phyloP scores from a whole-genome alignment of 2,888 invertebrate species.

The Sarcophaga rosellei region DNA sequence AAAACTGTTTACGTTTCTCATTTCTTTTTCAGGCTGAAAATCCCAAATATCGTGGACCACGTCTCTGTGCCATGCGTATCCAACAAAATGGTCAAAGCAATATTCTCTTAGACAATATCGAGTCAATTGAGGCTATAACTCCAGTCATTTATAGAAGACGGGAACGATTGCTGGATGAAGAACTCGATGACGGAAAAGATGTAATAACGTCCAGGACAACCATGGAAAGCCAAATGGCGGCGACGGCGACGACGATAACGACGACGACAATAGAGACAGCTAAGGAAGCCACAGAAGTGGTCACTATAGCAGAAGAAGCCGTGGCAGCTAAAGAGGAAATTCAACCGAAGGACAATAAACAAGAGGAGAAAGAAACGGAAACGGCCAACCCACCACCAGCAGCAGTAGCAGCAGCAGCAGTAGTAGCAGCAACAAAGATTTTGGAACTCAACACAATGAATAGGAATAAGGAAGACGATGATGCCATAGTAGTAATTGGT shows the following conservation, averaged over 20 bases:
- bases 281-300: slow-evolving; percentile 42
- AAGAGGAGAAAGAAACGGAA: background rate
- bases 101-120: slow-evolving; percentile 89
- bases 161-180: slow-evolving; percentile 80
- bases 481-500: slow-evolving; percentile 52
- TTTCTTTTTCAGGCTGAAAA: slow-evolving; percentile 79
- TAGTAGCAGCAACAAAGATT: background rate
- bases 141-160: slow-evolving; percentile 88
- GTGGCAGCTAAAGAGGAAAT: background rate
- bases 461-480: background rate
- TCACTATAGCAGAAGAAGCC: slow-evolving; percentile 10
- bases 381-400: no score
- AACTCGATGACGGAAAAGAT: slow-evolving; percentile 80
- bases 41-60: slow-evolving; percentile 84
- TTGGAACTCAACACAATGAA: background rate
- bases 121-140: slow-evolving; percentile 84
- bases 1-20: background rate
- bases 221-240: slow-evolving; percentile 51
- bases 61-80: slow-evolving; percentile 89
- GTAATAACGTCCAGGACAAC: slow-evolving; percentile 79
- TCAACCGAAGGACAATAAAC: background rate
- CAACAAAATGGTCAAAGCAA: slow-evolving; percentile 91
- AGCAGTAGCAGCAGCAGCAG: background rate
- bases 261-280: slow-evolving; percentile 32
- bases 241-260: no score